These are phyloP conservation scores for Scomberomorus guttatus DNA, from an alignment of 2,797 vertebrate genomes.

Conservation along the genomic window DNA sequence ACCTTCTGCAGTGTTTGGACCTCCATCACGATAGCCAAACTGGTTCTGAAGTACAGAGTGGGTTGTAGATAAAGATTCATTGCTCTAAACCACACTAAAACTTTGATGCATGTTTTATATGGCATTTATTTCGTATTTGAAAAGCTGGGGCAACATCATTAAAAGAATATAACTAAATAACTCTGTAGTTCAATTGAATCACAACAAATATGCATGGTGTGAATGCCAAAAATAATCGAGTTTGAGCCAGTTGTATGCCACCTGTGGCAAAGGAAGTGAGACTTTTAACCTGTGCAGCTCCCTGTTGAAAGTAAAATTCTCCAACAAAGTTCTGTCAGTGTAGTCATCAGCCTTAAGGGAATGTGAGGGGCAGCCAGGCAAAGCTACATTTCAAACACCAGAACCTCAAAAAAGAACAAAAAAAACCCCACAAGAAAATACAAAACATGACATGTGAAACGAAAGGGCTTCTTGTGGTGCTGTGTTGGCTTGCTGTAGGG, in stretches of 20 bases:
- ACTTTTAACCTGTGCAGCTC: conserved; percentile 57
- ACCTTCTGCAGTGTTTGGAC: conserved; percentile 75
- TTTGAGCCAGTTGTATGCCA: conserved; percentile 21
- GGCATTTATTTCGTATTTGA: background rate
- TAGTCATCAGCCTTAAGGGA: conserved; percentile 69
- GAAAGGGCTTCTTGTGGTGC: conserved; percentile 64
- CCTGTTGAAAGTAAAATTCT: conserved; percentile 47
- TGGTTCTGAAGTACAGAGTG: conserved; percentile 88
- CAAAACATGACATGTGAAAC: conserved; percentile 76
- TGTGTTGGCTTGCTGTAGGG: conserved; percentile 64
- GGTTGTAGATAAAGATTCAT: background rate
- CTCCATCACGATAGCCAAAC: conserved; percentile 93
- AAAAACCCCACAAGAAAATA: conserved; percentile 68
- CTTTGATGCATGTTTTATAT: background rate
- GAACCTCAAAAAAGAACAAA: conserved; percentile 62
- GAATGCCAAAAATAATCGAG: conserved; percentile 32
- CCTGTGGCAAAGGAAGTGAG: conserved; percentile 39
- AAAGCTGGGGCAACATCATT: background rate
- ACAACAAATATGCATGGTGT: conserved; percentile 13
- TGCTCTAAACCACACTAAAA: background rate
- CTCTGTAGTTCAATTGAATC: conserved; percentile 7
- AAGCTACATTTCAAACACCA: conserved; percentile 61
- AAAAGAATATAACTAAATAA: conserved; percentile 23
- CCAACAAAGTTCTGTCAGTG: conserved; percentile 58
- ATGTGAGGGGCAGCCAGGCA: conserved; percentile 51